Conservation (phyloP, 2,113 vertebrate genomes). For the Marmota flaviventris region DNA sequence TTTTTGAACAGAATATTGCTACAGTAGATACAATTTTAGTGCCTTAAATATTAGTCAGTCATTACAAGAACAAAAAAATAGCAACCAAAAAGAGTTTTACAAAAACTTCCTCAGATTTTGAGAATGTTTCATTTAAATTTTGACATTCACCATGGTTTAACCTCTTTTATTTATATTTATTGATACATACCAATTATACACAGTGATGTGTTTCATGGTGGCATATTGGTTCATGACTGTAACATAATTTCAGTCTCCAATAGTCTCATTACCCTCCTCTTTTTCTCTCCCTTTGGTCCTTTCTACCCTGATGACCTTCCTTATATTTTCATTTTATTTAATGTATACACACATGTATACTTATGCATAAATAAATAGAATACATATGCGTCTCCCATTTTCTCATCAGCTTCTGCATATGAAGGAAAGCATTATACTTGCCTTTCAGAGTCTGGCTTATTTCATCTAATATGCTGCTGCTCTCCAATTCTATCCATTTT, state of each 20-base stretch:
- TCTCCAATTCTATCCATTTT: neutral
- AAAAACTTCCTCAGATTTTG: neutral
- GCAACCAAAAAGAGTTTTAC: neutral
- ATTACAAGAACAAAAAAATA: neutral
- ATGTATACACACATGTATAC: neutral
- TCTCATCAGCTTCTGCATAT: neutral
- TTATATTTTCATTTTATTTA: neutral
- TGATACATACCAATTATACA: neutral
- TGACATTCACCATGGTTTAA: neutral
- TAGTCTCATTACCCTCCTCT: neutral
- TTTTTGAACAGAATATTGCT: conserved; percentile 7
- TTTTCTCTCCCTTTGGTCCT: neutral
- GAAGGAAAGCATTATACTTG: neutral
- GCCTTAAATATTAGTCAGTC: neutral
- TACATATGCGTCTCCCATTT: neutral
- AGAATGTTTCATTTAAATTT: neutral
- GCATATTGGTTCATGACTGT: neutral
- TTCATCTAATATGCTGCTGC: neutral
- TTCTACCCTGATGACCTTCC: neutral
- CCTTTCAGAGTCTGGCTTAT: neutral
- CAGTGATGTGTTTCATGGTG: neutral
- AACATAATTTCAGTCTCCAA: neutral
- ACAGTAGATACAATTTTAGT: neutral
- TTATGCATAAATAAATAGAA: too few species aligned
- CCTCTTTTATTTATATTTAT: neutral